Conservation (phyloP, 2,888 invertebrate genomes). For the Thymelicus acteon region DNA sequence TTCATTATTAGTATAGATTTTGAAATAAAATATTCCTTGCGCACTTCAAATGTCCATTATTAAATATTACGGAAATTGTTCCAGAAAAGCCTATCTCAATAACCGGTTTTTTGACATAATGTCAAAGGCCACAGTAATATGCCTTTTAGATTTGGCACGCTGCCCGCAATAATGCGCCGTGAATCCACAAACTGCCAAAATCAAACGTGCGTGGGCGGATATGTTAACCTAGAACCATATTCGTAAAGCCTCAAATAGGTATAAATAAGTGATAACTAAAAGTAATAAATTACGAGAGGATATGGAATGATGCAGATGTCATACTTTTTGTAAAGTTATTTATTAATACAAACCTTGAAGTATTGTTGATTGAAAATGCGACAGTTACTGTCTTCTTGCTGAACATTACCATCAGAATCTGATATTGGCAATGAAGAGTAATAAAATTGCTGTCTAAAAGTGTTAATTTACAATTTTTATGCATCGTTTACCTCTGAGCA, state of each 20-base stretch:
- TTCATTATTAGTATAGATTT: too few species aligned
- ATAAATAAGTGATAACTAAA: too few species aligned
- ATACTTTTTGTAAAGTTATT: background rate
- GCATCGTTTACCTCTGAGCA: background rate
- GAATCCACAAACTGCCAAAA: slow-evolving; percentile 30
- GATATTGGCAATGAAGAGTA: too few species aligned
- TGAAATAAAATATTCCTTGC: too few species aligned
- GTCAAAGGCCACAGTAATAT: slow-evolving; percentile 17
- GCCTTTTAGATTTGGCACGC: slow-evolving; percentile 28
- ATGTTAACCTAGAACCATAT: slow-evolving; percentile 6
- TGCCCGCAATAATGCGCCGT: slow-evolving; percentile 27
- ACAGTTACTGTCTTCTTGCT: too few species aligned
- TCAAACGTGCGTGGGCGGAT: slow-evolving; percentile 16
- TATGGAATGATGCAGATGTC: too few species aligned
- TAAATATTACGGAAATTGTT: background rate
- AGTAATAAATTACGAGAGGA: slow-evolving; percentile 1
- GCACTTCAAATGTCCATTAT: background rate
- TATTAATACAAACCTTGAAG: background rate
- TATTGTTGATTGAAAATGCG: background rate
- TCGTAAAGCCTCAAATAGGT: slow-evolving; percentile 5
- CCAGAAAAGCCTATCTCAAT: background rate
- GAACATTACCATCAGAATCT: too few species aligned
- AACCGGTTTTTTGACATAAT: slow-evolving; percentile 13
- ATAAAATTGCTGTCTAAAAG: background rate
- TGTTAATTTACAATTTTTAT: background rate